Evolutionary conservation across 30 jellyfish, hydroid and myxozoan species (phyloP).

Genomic region (Rhopilema esculentum): DNA sequence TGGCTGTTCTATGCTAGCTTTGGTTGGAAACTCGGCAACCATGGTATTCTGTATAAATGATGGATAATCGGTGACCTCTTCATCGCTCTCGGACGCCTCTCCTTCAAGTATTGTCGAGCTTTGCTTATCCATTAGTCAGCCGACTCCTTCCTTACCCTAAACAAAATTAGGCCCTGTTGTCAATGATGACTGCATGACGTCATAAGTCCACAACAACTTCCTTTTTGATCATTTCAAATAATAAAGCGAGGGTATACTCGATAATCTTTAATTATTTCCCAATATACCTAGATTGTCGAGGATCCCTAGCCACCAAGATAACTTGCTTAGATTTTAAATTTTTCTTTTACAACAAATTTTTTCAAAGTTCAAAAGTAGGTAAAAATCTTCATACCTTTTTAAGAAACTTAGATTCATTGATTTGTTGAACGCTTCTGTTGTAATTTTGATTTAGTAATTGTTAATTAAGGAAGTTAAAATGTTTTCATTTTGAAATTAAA

Average conservation of each 20-base stretch:
- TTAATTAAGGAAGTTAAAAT: no score
- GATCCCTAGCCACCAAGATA: no score
- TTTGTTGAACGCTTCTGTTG: no score
- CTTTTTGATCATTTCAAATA: neutral
- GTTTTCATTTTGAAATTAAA: neutral
- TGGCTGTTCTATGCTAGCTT: slow-evolving; percentile 3
- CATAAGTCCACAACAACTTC: neutral
- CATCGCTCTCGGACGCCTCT: slow-evolving; percentile 94
- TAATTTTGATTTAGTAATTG: no score
- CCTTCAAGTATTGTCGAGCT: slow-evolving; percentile 92
- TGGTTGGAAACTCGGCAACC: slow-evolving; percentile 63
- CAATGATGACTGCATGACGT: neutral
- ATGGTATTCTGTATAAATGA: slow-evolving; percentile 76
- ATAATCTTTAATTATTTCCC: no score
- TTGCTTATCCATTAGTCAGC: slow-evolving; percentile 8
- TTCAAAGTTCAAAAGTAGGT: no score
- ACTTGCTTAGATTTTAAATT: no score
- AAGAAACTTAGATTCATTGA: no score
- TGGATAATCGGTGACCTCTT: slow-evolving; percentile 74
- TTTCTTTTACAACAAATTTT: no score
- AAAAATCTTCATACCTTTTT: no score
- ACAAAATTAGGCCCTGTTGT: neutral
- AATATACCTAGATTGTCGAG: no score
- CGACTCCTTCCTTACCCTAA: neutral
- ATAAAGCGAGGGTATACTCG: no score